Conservation (phyloP, 1,140 invertebrate genomes). For the Drosophila neocordata region DNA sequence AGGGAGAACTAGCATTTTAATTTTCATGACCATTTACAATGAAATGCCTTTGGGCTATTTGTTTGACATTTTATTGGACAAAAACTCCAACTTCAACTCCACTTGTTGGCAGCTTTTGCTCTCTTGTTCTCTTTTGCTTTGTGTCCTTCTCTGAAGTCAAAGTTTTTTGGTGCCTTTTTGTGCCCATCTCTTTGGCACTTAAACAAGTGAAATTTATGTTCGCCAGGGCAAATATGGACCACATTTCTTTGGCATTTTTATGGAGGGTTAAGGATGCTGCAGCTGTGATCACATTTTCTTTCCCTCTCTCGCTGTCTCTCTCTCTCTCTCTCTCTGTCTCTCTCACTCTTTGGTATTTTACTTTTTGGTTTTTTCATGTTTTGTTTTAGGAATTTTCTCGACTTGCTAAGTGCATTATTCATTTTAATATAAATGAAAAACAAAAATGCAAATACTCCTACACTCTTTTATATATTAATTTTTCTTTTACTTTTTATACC, state of each 20-base stretch:
- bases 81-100: constrained; percentile 20
- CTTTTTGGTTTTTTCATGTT: background rate
- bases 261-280: constrained; percentile 30
- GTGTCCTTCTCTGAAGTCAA: constrained; percentile 12
- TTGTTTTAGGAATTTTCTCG: background rate
- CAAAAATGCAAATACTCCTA: constrained; percentile 5
- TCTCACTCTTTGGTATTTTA: background rate
- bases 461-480: constrained; percentile 11
- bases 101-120: constrained; percentile 18
- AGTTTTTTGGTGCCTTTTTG: constrained; percentile 29
- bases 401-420: constrained; percentile 10
- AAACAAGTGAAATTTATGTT: constrained; percentile 52
- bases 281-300: constrained; percentile 64
- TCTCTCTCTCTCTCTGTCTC: constrained; percentile 31
- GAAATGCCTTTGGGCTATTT: constrained; percentile 72
- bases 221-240: constrained; percentile 15
- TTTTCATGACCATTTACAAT: constrained; percentile 66
- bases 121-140: background rate
- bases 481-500: background rate
- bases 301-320: background rate
- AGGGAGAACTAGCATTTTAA: constrained; percentile 13
- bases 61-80: constrained; percentile 75
- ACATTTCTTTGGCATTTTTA: constrained; percentile 8
- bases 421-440: constrained; percentile 11
- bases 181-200: constrained; percentile 38